phyloP scores from a whole-genome alignment of 2,797 vertebrate species.

The Phataginus tetradactyla region DNA sequence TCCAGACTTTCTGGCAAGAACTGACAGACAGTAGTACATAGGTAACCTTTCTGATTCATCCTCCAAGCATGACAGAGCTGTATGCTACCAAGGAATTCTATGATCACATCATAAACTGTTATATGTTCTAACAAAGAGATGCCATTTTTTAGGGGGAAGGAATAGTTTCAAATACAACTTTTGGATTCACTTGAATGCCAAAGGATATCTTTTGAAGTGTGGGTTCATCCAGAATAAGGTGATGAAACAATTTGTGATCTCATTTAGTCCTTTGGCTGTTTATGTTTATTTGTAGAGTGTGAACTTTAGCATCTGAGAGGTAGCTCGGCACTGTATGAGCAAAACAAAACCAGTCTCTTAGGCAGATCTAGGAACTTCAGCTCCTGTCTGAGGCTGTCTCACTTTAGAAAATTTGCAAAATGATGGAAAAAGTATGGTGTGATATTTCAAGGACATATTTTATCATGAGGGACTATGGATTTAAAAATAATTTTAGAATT shows the following conservation, averaged over 20 bases:
- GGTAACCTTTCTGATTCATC: neutral
- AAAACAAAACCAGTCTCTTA: neutral
- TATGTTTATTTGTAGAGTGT: neutral
- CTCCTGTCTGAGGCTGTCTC: neutral
- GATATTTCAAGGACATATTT: neutral
- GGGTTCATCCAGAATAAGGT: neutral
- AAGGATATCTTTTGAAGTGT: neutral
- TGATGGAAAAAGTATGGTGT: neutral
- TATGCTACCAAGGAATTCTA: neutral
- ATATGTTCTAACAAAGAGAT: neutral
- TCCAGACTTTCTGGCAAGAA: neutral
- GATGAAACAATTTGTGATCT: neutral
- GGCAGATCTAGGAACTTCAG: neutral
- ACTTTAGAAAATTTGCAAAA: constrained; percentile 26
- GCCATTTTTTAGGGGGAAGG: neutral
- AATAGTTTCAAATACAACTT: neutral
- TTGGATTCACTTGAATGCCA: neutral
- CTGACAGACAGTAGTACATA: neutral
- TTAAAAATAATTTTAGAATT: constrained; percentile 2
- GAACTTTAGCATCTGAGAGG: neutral
- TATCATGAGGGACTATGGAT: neutral
- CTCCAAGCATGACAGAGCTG: neutral
- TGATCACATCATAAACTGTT: neutral
- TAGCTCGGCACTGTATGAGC: neutral
- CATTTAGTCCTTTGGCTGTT: neutral